Conservation (phyloP, 2,888 invertebrate species). For the Hypolimnas misippus region DNA sequence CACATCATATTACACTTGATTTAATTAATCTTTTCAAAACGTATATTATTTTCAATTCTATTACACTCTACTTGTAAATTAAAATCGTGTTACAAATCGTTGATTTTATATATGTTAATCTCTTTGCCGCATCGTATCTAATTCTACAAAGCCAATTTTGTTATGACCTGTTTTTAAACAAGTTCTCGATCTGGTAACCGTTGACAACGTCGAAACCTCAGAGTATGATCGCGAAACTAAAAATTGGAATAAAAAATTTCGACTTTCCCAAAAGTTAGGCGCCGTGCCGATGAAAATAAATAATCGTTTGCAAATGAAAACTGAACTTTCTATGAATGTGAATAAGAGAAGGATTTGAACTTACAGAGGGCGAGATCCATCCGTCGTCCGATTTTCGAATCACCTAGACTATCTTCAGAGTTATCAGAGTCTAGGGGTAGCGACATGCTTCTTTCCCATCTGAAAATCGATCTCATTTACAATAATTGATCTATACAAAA, state of each 20-base stretch:
- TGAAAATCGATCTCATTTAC: constrained; percentile 56
- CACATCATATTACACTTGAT: constrained; percentile 24
- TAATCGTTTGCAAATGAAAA: constrained; percentile 79
- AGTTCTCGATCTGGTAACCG: constrained; percentile 28
- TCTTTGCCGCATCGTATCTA: not conserved
- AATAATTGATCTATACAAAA: not conserved
- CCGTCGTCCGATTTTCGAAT: constrained; percentile 84
- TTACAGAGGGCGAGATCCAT: constrained; percentile 95
- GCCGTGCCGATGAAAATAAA: constrained; percentile 81
- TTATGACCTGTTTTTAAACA: not conserved
- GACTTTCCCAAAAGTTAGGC: constrained; percentile 64
- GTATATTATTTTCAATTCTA: constrained; percentile 6
- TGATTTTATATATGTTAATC: not conserved
- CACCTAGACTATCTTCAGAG: constrained; percentile 74
- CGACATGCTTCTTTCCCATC: constrained; percentile 89
- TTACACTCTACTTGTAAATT: constrained; percentile 9
- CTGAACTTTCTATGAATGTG: constrained; percentile 66
- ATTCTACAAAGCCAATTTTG: not conserved
- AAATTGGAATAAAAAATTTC: constrained; percentile 48
- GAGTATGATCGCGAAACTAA: constrained; percentile 48
- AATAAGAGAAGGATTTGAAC: constrained; percentile 59
- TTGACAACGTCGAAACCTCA: constrained; percentile 35
- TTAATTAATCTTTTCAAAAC: not conserved
- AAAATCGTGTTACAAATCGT: not conserved
- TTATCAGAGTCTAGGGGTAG: constrained; percentile 84